phyloP scores from a whole-genome alignment of 92 coral and sea anemone genomes.

The Epizoanthus illoricatus region DNA sequence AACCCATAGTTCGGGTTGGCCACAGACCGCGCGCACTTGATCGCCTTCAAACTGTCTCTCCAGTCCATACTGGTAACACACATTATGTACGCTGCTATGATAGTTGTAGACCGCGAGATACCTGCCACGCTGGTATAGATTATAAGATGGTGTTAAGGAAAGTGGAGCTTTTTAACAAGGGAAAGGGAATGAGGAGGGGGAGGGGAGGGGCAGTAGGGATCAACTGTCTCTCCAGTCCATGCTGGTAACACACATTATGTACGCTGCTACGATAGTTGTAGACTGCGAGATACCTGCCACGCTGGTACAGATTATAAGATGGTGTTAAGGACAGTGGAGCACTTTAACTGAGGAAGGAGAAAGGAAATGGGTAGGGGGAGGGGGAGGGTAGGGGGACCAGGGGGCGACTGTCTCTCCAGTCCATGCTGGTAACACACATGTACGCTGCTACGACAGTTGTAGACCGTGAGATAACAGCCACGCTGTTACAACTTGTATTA shows the following conservation, averaged over 20 bases:
- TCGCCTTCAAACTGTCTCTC: conserved; percentile 79
- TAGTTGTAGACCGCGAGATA: conserved; percentile 84
- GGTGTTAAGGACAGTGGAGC: too few relatives aligned
- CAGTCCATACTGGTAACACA: conserved; percentile 77
- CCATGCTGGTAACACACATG: too few relatives aligned
- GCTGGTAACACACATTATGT: conserved; percentile 76
- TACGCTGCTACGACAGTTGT: too few relatives aligned
- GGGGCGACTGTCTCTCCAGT: conserved; percentile 40
- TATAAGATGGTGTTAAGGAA: too few relatives aligned
- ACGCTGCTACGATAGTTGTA: conserved; percentile 56
- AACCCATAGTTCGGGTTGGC: conserved; percentile 93
- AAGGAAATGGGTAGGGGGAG: too few relatives aligned
- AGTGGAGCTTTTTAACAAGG: too few relatives aligned
- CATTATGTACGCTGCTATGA: conserved; percentile 92
- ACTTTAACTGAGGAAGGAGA: too few relatives aligned
- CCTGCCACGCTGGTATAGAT: conserved; percentile 71
- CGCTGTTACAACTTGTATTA: too few relatives aligned
- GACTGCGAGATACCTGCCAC: conserved; percentile 91
- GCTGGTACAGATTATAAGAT: conserved; percentile 24
- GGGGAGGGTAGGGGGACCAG: too few relatives aligned
- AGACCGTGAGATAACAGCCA: too few relatives aligned
- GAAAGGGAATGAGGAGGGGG: too few relatives aligned
- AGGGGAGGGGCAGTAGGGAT: too few relatives aligned
- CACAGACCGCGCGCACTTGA: conserved; percentile 73
- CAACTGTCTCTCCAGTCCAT: conserved; percentile 73